Percentiles rank a stretch among this genome's conserved stretches.
Conservation (phyloP, 2,888 invertebrate species). For the Tachina lurida region DNA sequence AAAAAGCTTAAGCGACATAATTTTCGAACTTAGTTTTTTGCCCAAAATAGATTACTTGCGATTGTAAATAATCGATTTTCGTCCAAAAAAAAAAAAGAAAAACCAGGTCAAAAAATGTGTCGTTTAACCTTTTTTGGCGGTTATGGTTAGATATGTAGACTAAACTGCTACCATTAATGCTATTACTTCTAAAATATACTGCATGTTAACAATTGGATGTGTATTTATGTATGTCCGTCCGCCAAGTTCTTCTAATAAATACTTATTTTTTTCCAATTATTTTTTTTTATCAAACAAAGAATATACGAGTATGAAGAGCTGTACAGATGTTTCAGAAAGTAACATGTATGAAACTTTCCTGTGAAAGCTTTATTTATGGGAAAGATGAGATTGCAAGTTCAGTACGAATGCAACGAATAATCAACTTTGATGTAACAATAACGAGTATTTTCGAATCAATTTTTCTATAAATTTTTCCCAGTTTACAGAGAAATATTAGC, state of each 20-base stretch:
- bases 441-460: neutral
- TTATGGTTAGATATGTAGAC: neutral
- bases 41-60: too few relatives aligned
- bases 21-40: too few relatives aligned
- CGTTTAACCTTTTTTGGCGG: too few relatives aligned
- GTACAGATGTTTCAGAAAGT: neutral
- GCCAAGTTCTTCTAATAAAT: neutral
- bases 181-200: neutral
- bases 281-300: neutral
- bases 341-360: neutral
- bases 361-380: neutral
- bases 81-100: too few relatives aligned
- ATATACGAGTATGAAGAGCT: neutral
- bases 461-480: neutral
- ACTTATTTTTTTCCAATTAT: neutral
- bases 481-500: neutral
- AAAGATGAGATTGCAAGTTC: neutral
- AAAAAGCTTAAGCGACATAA: too few relatives aligned
- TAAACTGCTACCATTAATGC: constrained; percentile 23
- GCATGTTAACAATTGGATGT: too few relatives aligned
- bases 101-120: too few relatives aligned
- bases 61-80: too few relatives aligned
- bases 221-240: too few relatives aligned
- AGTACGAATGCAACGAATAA: neutral
- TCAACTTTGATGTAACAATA: neutral